Evolutionary conservation across 2,113 vertebrate genomes (phyloP), one percentile per base, ranked within the genome.

Genomic region (Proteles cristata): DNA sequence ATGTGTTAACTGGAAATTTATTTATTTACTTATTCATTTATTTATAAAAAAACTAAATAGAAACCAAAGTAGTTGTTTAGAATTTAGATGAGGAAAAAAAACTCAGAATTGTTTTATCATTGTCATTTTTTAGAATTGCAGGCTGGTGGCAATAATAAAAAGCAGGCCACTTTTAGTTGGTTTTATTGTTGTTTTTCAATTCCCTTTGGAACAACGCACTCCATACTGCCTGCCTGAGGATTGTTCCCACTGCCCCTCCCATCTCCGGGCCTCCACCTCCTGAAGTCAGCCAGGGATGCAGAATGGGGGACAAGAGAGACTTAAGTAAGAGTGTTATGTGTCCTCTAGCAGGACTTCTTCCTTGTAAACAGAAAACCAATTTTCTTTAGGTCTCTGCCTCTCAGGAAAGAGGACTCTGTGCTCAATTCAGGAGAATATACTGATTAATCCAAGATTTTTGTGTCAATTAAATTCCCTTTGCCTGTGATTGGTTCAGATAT

Each of bases 1-100:
- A 35, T 11, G 7, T 66, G 43, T 66, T 86, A 50, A 96, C 83
- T 83, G 21, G 68, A 95, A 93, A 35, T 48, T 65, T 43, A 43
- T 43, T 73, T 73, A n/a, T n/a, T n/a, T 69, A 69, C n/a, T 39
- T 39, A 39, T 39, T 39, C 39, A 39, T 39, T 39, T 39, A 39
- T 39, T 39, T 39, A 39, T 39, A 39, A 39, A n/a, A 71, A 96
- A 87, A 77, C 45, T 84, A n/a, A n/a, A 90, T 66, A 95, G 66
- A 90, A 88, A 90, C 25, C 35, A 33, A 23, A 89, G 33, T 48
- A n/a, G 1, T 76, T 88, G 63, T 68, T 97, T 88, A 93, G 39
- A 91, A 88, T 17, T 87, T 45, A 97, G 17, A 76, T 21, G 7
- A 81, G 39, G 86, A 63, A 33, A 58, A 33, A 16, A 10, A 2